Base-by-base conservation (phyloP, 2,888 invertebrate species). In the Ormyrus thymus region DNA sequence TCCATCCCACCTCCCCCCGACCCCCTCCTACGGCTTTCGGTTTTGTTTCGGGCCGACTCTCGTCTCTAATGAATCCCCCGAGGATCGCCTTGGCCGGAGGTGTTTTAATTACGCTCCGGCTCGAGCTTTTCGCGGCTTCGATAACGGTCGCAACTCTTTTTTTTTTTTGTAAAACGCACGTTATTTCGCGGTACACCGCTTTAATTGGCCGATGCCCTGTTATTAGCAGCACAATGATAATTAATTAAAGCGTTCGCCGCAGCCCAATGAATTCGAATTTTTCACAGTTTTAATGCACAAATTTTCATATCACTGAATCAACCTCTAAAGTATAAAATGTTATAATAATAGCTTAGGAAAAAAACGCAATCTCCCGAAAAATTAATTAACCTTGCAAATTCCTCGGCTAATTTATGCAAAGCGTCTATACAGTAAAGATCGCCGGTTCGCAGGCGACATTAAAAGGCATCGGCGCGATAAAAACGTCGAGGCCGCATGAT, bases 381-480 rank as follows among this genome's bases (percentile, higher is more conserved):
- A 69, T 76, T 76, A 61, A 76, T 76, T 62, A 69, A 13, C 76
- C n/a, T 55, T 43, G 50, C 62, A 62, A 61, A 62, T 15, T 51
- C 9, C 8, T 56, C 1, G 13, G 8, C 43, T 64, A 64, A 64
- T 51, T 64, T 46, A 11, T 6, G n/a, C 10, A 8, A 45, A 48
- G 29, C 29, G 1, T 29, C 29, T 29, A 29, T 29, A 29, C 29
- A 0, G 29, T 4, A 15, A 72, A 4, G 29, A 66, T 74, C 59
- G 73, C 58, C 53, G 10, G 6, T 13, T 62, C 53, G 56, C 11
- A 15, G 29, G 11, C n/a, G 6, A 69, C 55, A 72, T 61, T 53
- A 61, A 71, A 72, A 72, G 13, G 45, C 58, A 29, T 66, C 58
- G 29, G 29, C 29, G 48, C 73, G 73, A 65, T 73, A 73, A 73